Evolutionary conservation across 2,113 vertebrate species (phyloP).

Genomic region (Chloroceryle aenea): DNA sequence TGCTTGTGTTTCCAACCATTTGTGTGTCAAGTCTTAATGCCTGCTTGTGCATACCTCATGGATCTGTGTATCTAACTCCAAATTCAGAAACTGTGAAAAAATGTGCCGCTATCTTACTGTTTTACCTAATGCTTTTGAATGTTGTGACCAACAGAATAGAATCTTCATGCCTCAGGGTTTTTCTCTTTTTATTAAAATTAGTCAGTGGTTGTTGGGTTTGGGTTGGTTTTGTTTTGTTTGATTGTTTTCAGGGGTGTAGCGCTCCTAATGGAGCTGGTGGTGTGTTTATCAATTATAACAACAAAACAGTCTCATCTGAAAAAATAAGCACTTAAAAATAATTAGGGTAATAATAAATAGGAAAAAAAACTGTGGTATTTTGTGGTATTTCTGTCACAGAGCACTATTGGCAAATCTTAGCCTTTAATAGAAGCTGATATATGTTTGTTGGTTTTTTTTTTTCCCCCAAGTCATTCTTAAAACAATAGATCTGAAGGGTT

Average conservation of each 20-base stretch:
- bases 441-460: neutral
- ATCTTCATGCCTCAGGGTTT: neutral
- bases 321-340: neutral
- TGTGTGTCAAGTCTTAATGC: neutral
- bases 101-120: neutral
- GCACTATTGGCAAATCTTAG: neutral
- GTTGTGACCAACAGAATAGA: neutral
- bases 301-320: neutral
- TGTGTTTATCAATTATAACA: neutral
- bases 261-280: neutral
- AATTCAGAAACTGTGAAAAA: conserved; percentile 30
- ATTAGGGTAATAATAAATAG: neutral
- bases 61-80: neutral
- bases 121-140: neutral
- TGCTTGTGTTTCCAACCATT: neutral
- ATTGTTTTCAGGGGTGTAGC: neutral
- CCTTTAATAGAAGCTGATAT: neutral
- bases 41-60: neutral
- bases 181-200: neutral
- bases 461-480: neutral
- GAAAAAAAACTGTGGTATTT: neutral
- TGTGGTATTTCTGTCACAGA: neutral
- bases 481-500: neutral
- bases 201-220: too few species aligned
- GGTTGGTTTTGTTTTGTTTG: neutral